Conservation (phyloP, 2,797 vertebrate genomes). For the Melanogrammus aeglefinus region DNA sequence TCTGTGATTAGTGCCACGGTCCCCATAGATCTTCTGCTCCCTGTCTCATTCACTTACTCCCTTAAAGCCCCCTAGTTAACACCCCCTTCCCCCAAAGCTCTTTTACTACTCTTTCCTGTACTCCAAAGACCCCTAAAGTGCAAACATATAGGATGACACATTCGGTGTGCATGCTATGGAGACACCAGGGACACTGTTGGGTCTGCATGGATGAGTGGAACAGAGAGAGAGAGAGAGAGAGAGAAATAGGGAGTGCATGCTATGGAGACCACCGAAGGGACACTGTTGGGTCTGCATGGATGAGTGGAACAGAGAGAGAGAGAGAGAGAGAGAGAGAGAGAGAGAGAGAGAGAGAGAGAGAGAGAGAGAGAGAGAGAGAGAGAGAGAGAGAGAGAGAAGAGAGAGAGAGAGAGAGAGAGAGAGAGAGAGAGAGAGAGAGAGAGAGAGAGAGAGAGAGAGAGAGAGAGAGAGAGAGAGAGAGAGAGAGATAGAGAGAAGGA, state of each 20-base stretch:
- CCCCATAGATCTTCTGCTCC: background rate
- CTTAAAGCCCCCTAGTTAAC: background rate
- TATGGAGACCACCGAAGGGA: constrained; percentile 21
- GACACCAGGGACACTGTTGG: constrained; percentile 18
- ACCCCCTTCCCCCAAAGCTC: background rate
- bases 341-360: too few species aligned
- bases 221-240: too few species aligned
- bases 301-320: constrained; percentile 7
- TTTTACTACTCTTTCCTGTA: constrained; percentile 14
- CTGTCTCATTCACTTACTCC: background rate
- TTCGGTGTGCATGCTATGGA: constrained; percentile 27
- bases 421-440: too few species aligned
- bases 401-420: too few species aligned
- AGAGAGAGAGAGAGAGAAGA: too few species aligned
- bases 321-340: too few species aligned
- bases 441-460: too few species aligned
- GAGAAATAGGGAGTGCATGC: constrained; percentile 22
- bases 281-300: constrained; percentile 2
- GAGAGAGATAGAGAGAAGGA: too few species aligned
- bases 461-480: too few species aligned
- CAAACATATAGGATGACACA: constrained; percentile 23
- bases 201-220: constrained; percentile 10
- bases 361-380: too few species aligned
- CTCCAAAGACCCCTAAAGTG: too few species aligned
- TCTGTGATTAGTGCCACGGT: background rate